Conservation (phyloP, 2,888 invertebrate genomes). For the Drosophila gaucha region DNA sequence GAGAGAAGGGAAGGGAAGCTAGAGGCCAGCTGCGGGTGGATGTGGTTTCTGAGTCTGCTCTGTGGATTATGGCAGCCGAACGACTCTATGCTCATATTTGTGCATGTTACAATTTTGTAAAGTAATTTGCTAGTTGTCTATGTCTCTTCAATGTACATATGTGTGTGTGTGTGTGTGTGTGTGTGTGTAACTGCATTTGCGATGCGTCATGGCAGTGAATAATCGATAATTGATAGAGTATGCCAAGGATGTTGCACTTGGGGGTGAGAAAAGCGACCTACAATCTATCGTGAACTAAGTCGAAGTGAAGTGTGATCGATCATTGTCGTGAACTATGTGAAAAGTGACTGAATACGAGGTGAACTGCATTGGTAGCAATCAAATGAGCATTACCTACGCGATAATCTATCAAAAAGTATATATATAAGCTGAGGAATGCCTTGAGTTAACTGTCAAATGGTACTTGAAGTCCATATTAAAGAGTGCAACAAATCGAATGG, state of each 20-base stretch:
- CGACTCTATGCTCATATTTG: slow-evolving; percentile 69
- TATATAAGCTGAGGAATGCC: not conserved
- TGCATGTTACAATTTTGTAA: slow-evolving; percentile 68
- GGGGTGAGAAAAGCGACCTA: slow-evolving; percentile 45
- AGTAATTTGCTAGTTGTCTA: slow-evolving; percentile 58
- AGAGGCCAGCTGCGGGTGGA: slow-evolving; percentile 57
- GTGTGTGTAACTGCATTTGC: slow-evolving; percentile 19
- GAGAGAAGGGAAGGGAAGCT: not conserved
- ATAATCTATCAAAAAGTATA: slow-evolving; percentile 23
- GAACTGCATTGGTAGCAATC: slow-evolving; percentile 37
- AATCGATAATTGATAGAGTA: slow-evolving; percentile 48
- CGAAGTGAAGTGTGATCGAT: slow-evolving; percentile 29
- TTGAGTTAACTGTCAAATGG: not conserved
- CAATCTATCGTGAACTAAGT: not conserved
- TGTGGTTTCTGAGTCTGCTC: slow-evolving; percentile 9
- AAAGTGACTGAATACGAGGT: slow-evolving; percentile 42
- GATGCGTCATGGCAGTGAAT: slow-evolving; percentile 57
- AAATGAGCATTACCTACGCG: slow-evolving; percentile 16
- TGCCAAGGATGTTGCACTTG: slow-evolving; percentile 55
- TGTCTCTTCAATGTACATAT: slow-evolving; percentile 7
- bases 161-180: not conserved
- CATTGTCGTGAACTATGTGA: slow-evolving; percentile 23
- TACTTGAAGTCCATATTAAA: not conserved
- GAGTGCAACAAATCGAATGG: not conserved
- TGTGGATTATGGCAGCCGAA: slow-evolving; percentile 58